These are phyloP conservation scores for Onychomys torridus DNA, from an alignment of 2,797 vertebrate species.

Conservation along the genomic window DNA sequence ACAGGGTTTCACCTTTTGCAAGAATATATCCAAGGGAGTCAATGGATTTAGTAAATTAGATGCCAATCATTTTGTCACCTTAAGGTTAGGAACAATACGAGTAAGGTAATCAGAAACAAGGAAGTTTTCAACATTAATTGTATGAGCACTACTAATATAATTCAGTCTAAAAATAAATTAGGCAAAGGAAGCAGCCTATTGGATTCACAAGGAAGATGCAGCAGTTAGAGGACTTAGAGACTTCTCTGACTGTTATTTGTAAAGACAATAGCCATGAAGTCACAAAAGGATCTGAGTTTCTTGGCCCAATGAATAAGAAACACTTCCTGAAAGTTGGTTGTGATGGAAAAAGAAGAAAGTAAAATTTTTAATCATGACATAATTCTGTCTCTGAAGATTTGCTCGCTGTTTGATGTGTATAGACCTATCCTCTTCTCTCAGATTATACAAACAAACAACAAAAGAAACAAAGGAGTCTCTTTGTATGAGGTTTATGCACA, in stretches of 20 bases:
- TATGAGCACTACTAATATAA: not conserved
- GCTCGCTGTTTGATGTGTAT: not conserved
- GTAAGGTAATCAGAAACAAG: not conserved
- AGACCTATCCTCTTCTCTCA: not conserved
- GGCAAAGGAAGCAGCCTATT: not conserved
- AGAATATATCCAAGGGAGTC: constrained; percentile 4
- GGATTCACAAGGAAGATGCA: not conserved
- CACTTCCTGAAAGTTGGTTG: not conserved
- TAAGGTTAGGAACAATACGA: not conserved
- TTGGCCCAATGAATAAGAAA: not conserved
- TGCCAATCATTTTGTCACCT: constrained; percentile 49
- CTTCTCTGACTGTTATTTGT: not conserved
- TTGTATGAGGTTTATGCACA: not conserved
- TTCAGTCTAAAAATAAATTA: not conserved
- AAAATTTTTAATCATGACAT: not conserved
- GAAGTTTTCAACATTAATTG: not conserved
- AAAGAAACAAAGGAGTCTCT: not conserved
- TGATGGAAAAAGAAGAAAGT: not conserved
- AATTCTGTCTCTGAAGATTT: not conserved
- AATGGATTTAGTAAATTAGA: constrained; percentile 66
- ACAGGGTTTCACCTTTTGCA: constrained; percentile 25
- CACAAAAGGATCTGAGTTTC: not conserved
- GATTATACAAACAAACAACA: not conserved
- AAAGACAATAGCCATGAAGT: not conserved
- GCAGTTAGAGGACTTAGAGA: not conserved